phyloP scores from a whole-genome alignment of 92 coral and sea anemone species.

The Nematostella vectensis region DNA sequence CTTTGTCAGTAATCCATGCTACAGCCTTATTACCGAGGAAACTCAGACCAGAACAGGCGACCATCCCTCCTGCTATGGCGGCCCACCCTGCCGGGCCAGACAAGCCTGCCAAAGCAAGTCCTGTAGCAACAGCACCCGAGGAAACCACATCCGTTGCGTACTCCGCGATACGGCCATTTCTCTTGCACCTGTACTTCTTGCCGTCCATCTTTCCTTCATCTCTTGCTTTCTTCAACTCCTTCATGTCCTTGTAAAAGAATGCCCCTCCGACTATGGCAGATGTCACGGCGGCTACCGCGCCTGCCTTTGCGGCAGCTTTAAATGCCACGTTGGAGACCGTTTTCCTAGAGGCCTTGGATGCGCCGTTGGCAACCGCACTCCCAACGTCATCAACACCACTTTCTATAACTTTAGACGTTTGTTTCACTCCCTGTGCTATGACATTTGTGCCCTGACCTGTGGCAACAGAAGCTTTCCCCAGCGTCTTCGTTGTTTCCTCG shows the following conservation, averaged over 20 bases:
- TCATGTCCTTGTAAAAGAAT: conserved; percentile 4
- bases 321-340: background rate
- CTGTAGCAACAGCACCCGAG: conserved; percentile 10
- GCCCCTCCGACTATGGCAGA: conserved; percentile 20
- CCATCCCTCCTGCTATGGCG: conserved; percentile 14
- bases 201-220: background rate
- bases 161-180: background rate
- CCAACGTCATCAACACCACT: too few species aligned
- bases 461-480: too few species aligned
- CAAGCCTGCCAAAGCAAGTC: conserved; percentile 5
- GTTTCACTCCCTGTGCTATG: too few species aligned
- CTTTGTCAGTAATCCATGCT: too few species aligned
- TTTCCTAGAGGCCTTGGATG: background rate
- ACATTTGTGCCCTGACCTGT: too few species aligned
- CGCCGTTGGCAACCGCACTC: background rate
- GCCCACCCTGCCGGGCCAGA: conserved; percentile 23
- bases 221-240: background rate
- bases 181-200: conserved; percentile 1
- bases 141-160: conserved; percentile 10
- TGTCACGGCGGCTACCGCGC: conserved; percentile 2
- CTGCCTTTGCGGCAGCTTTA: conserved; percentile 11
- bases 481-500: background rate
- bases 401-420: too few species aligned
- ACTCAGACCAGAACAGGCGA: conserved; percentile 11
- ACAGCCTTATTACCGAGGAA: too few species aligned